phyloP scores from a whole-genome alignment of 2,888 invertebrate genomes.

The Lottia scabra region DNA sequence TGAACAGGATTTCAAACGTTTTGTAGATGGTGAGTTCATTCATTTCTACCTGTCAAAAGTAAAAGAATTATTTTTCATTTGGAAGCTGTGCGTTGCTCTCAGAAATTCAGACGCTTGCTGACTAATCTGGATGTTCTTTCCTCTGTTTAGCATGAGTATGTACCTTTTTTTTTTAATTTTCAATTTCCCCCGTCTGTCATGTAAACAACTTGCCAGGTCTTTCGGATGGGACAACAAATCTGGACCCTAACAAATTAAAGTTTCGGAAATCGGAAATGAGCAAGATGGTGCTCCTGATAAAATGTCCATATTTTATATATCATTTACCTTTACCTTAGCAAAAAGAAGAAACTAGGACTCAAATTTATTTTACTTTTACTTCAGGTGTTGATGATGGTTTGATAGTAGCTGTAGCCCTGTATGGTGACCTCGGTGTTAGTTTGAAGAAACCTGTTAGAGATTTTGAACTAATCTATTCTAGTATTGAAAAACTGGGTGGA shows the following conservation, averaged over 20 bases:
- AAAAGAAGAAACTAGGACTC: not conserved
- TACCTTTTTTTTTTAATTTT: too few species aligned
- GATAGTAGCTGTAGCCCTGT: slow-evolving; percentile 19
- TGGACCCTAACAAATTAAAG: not conserved
- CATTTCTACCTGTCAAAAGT: too few species aligned
- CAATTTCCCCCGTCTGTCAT: too few species aligned
- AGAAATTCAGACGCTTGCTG: too few species aligned
- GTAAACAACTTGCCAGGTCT: not conserved
- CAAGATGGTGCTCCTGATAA: not conserved
- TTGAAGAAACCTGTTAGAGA: not conserved
- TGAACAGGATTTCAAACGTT: not conserved
- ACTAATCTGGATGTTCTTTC: too few species aligned
- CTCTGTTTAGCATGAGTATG: too few species aligned
- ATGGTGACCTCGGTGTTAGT: slow-evolving; percentile 12
- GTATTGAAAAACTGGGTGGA: slow-evolving; percentile 15
- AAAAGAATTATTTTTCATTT: too few species aligned
- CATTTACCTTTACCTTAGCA: too few species aligned
- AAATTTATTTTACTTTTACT: not conserved
- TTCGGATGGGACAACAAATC: not conserved
- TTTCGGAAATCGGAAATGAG: too few species aligned
- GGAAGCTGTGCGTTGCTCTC: too few species aligned
- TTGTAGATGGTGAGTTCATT: not conserved
- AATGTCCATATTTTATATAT: too few species aligned
- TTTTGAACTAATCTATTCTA: slow-evolving; percentile 14
- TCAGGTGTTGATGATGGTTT: slow-evolving; percentile 19